Conservation (phyloP, 2,113 vertebrate species). For the Apodemus speciosus region DNA sequence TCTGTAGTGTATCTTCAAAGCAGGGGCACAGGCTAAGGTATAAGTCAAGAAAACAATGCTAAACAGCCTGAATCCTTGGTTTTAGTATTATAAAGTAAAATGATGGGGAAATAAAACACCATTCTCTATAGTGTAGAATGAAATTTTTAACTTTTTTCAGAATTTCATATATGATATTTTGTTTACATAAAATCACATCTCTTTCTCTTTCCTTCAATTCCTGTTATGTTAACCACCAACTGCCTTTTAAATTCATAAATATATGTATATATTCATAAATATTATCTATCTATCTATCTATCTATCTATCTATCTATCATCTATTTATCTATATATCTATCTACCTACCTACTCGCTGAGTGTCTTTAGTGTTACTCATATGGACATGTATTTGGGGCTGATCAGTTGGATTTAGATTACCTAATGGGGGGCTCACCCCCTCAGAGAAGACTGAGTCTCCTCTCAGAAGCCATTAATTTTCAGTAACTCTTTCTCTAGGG, state of each 20-base stretch:
- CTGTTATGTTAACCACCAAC: background rate
- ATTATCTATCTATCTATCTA: no score
- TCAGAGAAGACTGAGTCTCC: background rate
- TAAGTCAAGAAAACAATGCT: background rate
- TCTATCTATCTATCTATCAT: no score
- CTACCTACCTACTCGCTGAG: background rate
- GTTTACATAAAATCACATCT: background rate
- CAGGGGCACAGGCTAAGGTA: background rate
- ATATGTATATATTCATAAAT: no score
- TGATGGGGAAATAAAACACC: background rate
- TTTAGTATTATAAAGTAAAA: slow-evolving; percentile 2
- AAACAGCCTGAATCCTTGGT: background rate
- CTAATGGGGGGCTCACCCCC: no score
- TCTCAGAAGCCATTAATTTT: background rate
- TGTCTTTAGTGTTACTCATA: background rate
- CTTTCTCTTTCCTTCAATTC: background rate
- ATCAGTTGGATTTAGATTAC: background rate
- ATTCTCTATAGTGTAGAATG: background rate
- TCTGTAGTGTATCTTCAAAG: background rate
- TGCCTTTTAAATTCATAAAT: background rate
- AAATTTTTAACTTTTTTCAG: background rate
- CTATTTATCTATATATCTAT: no score
- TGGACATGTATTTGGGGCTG: background rate
- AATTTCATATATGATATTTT: background rate
- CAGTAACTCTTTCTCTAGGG: background rate